A percentile compares a stretch with the other conserved stretches of the same genome.
Conservation (phyloP, 1,140 invertebrate genomes). For the Bathynomus jamesi region DNA sequence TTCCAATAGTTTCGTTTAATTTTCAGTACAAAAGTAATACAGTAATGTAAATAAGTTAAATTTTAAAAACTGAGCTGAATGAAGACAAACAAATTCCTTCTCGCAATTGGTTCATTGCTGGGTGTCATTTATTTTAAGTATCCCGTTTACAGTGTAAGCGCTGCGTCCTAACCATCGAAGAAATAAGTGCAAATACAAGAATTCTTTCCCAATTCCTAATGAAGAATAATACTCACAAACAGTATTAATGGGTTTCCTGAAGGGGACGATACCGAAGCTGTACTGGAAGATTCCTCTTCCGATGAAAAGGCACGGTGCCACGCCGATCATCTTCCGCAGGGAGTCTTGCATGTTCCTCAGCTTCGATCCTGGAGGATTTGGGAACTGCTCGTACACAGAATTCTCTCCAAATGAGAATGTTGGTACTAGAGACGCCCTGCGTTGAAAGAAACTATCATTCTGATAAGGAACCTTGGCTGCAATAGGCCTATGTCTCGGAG, state of each 20-base stretch:
- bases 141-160: no score
- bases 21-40: no score
- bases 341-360: slow-evolving; percentile 61
- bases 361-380: slow-evolving; percentile 60
- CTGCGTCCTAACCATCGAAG: no score
- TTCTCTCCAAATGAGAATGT: slow-evolving; percentile 87
- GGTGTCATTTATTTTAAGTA: no score
- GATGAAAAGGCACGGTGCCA: slow-evolving; percentile 68
- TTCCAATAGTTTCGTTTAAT: no score
- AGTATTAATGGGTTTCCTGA: slow-evolving; percentile 64
- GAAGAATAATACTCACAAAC: slow-evolving; percentile 58
- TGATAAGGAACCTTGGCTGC: no score
- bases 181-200: no score
- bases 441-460: no score
- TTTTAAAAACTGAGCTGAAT: no score
- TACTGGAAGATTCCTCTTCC: slow-evolving; percentile 87
- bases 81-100: no score
- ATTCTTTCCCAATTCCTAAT: not conserved
- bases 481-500: not conserved
- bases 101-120: no score
- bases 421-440: slow-evolving; percentile 69
- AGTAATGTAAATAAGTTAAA: no score
- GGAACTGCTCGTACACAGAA: slow-evolving; percentile 69
- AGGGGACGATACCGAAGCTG: slow-evolving; percentile 72
- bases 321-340: slow-evolving; percentile 59